phyloP scores from a whole-genome alignment of 1,140 invertebrate genomes.

The Spodoptera frugiperda region DNA sequence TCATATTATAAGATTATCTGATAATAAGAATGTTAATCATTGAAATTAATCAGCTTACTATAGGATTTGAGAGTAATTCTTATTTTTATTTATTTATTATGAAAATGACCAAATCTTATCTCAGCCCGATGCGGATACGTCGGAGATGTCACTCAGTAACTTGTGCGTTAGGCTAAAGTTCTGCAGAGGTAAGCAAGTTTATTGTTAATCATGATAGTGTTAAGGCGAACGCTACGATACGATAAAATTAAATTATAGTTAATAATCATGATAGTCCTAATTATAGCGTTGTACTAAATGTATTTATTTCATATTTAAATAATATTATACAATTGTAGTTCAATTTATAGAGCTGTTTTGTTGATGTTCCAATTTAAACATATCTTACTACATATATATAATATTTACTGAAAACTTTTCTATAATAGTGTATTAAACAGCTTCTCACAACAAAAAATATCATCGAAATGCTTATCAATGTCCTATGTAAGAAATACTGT shows the following conservation, averaged over 20 bases:
- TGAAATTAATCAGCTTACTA: constrained; percentile 17
- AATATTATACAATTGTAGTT: constrained; percentile 6
- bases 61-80: constrained; percentile 17
- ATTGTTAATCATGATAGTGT: constrained; percentile 12
- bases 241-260: background rate
- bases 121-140: constrained; percentile 10
- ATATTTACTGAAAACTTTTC: background rate
- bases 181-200: constrained; percentile 1
- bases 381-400: constrained; percentile 12
- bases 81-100: background rate
- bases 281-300: background rate
- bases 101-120: constrained; percentile 40
- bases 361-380: constrained; percentile 25
- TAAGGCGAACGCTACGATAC: constrained; percentile 31
- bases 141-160: background rate
- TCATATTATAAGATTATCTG: constrained; percentile 32
- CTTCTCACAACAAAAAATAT: background rate
- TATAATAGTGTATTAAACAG: background rate
- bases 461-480: constrained; percentile 15
- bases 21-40: constrained; percentile 34
- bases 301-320: background rate
- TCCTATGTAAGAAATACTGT: constrained; percentile 8
- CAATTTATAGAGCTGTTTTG: constrained; percentile 12
- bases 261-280: constrained; percentile 13
- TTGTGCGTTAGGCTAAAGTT: constrained; percentile 7